These are phyloP conservation scores for Eubucco bourcierii DNA, from an alignment of 2,113 vertebrate genomes.

Conservation along the genomic window DNA sequence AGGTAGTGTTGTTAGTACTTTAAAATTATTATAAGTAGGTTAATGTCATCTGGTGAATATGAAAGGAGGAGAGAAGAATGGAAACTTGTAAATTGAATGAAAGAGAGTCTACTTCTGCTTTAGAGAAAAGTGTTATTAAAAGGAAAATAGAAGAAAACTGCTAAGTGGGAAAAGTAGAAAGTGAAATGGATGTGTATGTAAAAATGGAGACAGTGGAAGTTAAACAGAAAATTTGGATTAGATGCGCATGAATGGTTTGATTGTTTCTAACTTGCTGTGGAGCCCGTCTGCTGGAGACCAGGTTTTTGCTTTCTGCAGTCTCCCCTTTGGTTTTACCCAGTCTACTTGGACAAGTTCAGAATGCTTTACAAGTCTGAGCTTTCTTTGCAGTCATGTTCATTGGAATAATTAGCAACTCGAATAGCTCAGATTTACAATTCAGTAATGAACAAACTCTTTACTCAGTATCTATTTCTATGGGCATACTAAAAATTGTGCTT, in stretches of 20 bases:
- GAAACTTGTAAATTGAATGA: neutral
- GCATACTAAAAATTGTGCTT: neutral
- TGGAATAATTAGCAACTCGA: neutral
- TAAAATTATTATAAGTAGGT: neutral
- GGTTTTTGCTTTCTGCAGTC: neutral
- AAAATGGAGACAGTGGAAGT: neutral
- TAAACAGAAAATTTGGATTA: neutral
- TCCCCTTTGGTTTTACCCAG: neutral
- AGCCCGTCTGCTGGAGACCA: neutral
- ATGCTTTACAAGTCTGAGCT: neutral
- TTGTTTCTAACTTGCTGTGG: neutral
- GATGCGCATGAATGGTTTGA: neutral
- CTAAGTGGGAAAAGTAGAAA: neutral
- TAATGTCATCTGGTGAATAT: neutral
- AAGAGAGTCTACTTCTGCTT: neutral
- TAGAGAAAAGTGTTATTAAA: neutral
- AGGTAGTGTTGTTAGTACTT: neutral
- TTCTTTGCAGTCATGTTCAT: neutral
- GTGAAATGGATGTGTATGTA: neutral
- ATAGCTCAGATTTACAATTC: neutral
- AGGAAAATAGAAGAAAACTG: neutral
- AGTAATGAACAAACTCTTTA: neutral
- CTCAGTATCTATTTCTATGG: neutral
- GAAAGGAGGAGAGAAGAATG: neutral
- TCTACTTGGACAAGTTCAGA: neutral